Evolutionary conservation across 2,113 vertebrate genomes (phyloP), one percentile per base, ranked within the genome.

Genomic region (Pica pica): DNA sequence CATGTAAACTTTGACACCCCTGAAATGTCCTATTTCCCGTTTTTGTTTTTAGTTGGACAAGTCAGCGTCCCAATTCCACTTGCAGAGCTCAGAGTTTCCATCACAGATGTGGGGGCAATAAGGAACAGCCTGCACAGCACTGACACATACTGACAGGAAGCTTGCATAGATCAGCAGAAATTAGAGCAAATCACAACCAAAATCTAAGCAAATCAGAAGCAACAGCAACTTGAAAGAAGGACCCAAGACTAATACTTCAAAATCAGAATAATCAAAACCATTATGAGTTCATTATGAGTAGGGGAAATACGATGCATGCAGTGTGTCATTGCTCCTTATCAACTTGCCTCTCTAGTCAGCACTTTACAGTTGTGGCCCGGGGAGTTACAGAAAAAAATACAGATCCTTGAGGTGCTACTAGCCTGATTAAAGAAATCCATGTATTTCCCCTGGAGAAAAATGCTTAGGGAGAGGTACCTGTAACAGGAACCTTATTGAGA

Each of bases 121-220:
- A 68, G 87, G 59, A 79, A 39, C 79, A 91, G 79, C 16, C n/a
- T 68, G 75, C 68, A 44, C 53, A 80, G 67, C 94, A 21, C 71
- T 69, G 56, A 42, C 10, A 4, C 26, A 21, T 6, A 44, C 60
- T 87, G 67, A 75, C 57, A 83, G 63, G 60, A 91, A 94, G 85
- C 90, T 90, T 83, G 57, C 73, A 64, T 28, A 65, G 52, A 90
- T 79, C 59, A 92, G 89, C 52, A 83, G 77, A 74, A 90, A 94
- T 87, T 37, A 89, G 63, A 94, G 64, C 37, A 92, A 96, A 90
- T 87, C 24, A 31, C 47, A 67, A 76, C 74, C 59, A 81, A 90
- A 94, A 59, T 87, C 42, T 67, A 94, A 94, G 73, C 80, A 94
- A 96, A 96, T 85, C 73, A 95, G 76, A 94, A 89, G 78, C 60